These are phyloP conservation scores for Umimayanthus kanabou DNA, from an alignment of 92 coral and sea anemone species.

Conservation along the genomic window DNA sequence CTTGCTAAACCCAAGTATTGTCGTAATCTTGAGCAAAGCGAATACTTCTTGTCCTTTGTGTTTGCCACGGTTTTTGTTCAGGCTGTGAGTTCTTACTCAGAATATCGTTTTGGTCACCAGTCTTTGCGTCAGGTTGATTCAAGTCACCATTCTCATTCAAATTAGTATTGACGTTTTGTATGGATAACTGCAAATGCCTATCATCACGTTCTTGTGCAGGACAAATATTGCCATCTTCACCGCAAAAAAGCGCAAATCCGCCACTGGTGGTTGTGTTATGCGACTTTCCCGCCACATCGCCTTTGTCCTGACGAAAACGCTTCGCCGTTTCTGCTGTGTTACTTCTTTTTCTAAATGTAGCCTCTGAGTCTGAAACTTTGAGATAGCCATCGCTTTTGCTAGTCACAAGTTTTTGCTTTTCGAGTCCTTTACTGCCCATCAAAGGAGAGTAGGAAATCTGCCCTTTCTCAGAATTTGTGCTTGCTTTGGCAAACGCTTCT, in stretches of 20 bases:
- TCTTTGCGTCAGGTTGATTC: background rate
- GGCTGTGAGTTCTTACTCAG: background rate
- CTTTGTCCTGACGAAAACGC: background rate
- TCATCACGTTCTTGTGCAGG: background rate
- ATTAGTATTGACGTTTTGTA: background rate
- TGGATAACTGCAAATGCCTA: background rate
- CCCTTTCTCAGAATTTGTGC: background rate
- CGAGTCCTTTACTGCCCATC: background rate
- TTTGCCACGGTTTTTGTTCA: background rate
- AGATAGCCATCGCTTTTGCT: constrained; percentile 28
- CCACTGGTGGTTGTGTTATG: background rate
- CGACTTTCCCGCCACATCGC: background rate
- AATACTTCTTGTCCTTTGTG: background rate
- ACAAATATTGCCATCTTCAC: background rate
- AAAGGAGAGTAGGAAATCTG: background rate
- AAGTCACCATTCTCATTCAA: background rate
- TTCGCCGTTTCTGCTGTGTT: background rate
- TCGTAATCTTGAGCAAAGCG: constrained; percentile 9
- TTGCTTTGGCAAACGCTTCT: background rate
- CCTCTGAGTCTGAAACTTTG: background rate
- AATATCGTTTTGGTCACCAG: background rate
- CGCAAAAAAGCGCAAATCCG: background rate
- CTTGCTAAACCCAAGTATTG: constrained; percentile 10
- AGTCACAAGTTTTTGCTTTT: constrained; percentile 14
- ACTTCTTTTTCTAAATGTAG: background rate